These are phyloP conservation scores for Altica lythri DNA, from an alignment of 2,888 invertebrate genomes.

Conservation along the genomic window DNA sequence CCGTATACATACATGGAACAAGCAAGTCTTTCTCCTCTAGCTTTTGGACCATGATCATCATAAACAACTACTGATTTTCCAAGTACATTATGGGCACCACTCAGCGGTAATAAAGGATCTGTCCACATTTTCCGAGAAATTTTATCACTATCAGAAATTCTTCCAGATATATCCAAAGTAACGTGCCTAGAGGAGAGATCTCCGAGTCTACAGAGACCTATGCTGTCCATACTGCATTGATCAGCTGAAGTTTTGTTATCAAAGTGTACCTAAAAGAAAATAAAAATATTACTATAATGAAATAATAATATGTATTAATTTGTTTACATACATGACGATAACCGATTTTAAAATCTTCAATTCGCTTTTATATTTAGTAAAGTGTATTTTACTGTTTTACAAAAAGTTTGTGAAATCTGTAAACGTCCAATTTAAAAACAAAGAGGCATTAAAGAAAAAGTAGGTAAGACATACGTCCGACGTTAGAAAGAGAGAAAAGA, in stretches of 20 bases:
- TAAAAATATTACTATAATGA: conserved; percentile 4
- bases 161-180: conserved; percentile 74
- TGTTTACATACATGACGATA: no score
- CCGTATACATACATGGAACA: conserved; percentile 86
- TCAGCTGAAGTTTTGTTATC: conserved; percentile 65
- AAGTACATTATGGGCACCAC: conserved; percentile 74
- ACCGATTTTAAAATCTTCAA: no score
- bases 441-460: no score
- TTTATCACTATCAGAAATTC: conserved; percentile 65
- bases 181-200: conserved; percentile 77
- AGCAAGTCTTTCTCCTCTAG: conserved; percentile 85
- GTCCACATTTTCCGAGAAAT: conserved; percentile 79
- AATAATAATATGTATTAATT: no score
- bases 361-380: no score
- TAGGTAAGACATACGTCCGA: no score
- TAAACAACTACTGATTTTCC: conserved; percentile 85
- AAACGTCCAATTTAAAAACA: no score
- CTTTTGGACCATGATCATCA: conserved; percentile 85
- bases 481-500: no score
- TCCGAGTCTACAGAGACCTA: conserved; percentile 73
- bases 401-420: no score
- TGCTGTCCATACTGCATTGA: conserved; percentile 61
- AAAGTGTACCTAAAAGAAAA: conserved; percentile 60
- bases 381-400: no score
- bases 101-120: conserved; percentile 75